Conservation (phyloP, 2,113 vertebrate genomes). For the Spheniscus mendiculus region DNA sequence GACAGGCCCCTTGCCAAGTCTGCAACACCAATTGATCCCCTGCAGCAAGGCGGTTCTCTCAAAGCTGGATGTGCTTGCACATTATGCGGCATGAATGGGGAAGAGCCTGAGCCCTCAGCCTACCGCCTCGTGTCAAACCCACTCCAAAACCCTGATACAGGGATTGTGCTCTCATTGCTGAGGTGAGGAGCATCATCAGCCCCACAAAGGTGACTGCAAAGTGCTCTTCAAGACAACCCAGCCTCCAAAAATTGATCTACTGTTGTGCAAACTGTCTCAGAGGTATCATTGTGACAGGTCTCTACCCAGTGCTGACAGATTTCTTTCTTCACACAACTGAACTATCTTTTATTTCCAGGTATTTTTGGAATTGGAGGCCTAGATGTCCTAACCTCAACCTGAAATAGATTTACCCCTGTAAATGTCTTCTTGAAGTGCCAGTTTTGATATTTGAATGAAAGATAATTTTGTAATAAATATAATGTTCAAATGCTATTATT, state of each 20-base stretch:
- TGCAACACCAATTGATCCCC: neutral
- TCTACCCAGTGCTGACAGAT: neutral
- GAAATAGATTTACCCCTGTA: neutral
- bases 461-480: neutral
- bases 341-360: neutral
- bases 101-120: neutral
- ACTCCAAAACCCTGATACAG: neutral
- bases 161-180: neutral
- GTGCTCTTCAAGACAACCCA: neutral
- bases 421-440: neutral
- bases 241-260: neutral
- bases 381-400: neutral
- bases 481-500: neutral
- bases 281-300: neutral
- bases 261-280: rapidly evolving
- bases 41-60: neutral
- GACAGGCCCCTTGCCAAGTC: neutral
- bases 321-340: neutral
- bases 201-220: neutral
- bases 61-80: neutral
- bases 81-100: neutral
- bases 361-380: neutral
- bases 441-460: neutral
- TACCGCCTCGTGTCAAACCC: neutral
- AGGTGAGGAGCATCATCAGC: neutral